Base-by-base conservation (phyloP, 2,113 vertebrate genomes). In the Amblyopsis rosae region DNA sequence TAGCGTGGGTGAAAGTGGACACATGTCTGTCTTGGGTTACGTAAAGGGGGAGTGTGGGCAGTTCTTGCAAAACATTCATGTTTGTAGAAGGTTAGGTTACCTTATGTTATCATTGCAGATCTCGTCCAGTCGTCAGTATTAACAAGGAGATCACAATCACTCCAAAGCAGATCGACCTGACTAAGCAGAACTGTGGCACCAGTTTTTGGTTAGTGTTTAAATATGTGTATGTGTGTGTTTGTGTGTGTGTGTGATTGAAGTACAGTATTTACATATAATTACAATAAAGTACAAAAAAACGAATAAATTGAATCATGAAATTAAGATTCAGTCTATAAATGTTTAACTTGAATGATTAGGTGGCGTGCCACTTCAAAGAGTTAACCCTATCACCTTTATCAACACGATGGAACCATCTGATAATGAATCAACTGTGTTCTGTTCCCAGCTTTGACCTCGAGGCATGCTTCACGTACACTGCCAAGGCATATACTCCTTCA, bases 121-220 rank as follows among this genome's bases (percentile, higher is more conserved):
- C 97, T 16, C 92, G 95, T 48, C 95, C 96, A 16, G 96, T 99
- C 68, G 82, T 99, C 78, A 94, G 77, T 81, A 93, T 99, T 73
- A 77, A 82, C 74, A 98, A 94, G 88, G 91, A 80, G 11, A 75
- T 99, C 80, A 92, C 57, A 9, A 93, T 95, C 53, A 78, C 83
- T 5, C 96, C 98, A 1, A 83, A 85, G 82, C 70, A 68, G 81
- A 86, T 86, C 74, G 93, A 47, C 84, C 72, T 87, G 66, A 93
- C 63, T 0, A 64, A 79, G 0, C 91, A 89, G 62, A 92, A 90
- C 80, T 92, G 92, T 0, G 86, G 80, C 0, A 81, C 85, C 5
- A 89, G 76, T 68, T 90, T 96, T 85, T 96, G 97, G 98, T 99
- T 85, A 73, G 86, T 33, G 12, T n/a, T 55, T 4, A 58, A 19